Evolutionary conservation across 2,888 invertebrate species (phyloP).

Genomic region (Amphipoea lucens): DNA sequence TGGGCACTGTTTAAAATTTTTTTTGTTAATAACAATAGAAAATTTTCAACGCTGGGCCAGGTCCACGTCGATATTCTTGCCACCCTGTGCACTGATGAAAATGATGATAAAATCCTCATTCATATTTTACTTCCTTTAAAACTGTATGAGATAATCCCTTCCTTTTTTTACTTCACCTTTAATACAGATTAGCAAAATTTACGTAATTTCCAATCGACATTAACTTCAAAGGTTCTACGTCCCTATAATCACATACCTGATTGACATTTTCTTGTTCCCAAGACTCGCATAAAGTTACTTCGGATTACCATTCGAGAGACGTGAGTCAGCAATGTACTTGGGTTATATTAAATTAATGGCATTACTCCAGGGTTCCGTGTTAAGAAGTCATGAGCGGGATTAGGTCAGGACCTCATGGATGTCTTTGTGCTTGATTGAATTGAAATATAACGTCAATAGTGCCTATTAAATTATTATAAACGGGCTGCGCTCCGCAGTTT

Average conservation of each 20-base stretch:
- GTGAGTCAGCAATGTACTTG: conserved; percentile 42
- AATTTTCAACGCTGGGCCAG: too few species aligned
- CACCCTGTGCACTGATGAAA: background rate
- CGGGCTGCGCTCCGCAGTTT: background rate
- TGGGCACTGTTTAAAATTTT: too few species aligned
- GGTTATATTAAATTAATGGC: conserved; percentile 60
- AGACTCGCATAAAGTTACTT: conserved; percentile 51
- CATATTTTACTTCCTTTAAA: too few species aligned
- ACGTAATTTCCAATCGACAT: background rate
- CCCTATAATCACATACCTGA: conserved; percentile 6
- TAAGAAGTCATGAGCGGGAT: conserved; percentile 53
- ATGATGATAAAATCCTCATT: background rate
- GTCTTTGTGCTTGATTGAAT: conserved; percentile 34
- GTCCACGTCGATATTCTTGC: background rate
- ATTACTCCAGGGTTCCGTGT: conserved; percentile 49
- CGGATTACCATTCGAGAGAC: conserved; percentile 38
- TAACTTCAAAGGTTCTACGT: background rate
- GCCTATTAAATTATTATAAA: background rate
- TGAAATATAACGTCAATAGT: conserved; percentile 10
- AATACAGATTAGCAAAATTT: background rate
- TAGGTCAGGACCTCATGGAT: conserved; percentile 39
- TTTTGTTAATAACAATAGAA: too few species aligned
- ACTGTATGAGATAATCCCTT: background rate
- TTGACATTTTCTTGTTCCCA: conserved; percentile 29
- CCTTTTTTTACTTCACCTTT: background rate